phyloP scores from a whole-genome alignment of 2,888 invertebrate genomes.

The Lymantria monacha region DNA sequence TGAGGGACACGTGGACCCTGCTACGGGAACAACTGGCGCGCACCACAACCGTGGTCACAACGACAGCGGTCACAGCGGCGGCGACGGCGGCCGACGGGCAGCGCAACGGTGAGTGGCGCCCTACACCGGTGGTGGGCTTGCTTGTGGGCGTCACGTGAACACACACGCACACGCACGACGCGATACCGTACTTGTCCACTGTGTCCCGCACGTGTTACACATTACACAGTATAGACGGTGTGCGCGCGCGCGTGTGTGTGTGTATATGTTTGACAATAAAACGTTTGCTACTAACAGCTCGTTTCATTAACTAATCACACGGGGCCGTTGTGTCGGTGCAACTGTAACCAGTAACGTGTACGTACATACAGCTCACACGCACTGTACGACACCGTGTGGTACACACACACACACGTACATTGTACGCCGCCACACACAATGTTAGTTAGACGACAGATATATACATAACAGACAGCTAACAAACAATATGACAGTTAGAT shows the following conservation, averaged over 20 bases:
- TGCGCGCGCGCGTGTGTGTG: background rate
- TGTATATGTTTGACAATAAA: slow-evolving; percentile 39
- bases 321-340: no score
- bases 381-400: no score
- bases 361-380: background rate
- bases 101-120: slow-evolving; percentile 47
- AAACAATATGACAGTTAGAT: no score
- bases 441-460: no score
- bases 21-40: slow-evolving; percentile 55
- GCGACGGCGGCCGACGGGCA: slow-evolving; percentile 32
- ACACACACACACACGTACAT: no score
- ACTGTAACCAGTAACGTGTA: no score
- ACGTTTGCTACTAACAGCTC: slow-evolving; percentile 57
- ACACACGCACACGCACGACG: background rate
- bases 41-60: slow-evolving; percentile 1
- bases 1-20: slow-evolving; percentile 61
- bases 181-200: no score
- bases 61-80: slow-evolving; percentile 7
- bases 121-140: slow-evolving; percentile 3
- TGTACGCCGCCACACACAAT: no score
- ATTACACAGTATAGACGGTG: no score
- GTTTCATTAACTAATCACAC: slow-evolving; percentile 51
- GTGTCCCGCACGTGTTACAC: no score
- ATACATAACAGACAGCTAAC: no score
- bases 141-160: slow-evolving; percentile 20